Conservation (phyloP, 1,140 invertebrate genomes). For the Lepidotrigona ventralis region DNA sequence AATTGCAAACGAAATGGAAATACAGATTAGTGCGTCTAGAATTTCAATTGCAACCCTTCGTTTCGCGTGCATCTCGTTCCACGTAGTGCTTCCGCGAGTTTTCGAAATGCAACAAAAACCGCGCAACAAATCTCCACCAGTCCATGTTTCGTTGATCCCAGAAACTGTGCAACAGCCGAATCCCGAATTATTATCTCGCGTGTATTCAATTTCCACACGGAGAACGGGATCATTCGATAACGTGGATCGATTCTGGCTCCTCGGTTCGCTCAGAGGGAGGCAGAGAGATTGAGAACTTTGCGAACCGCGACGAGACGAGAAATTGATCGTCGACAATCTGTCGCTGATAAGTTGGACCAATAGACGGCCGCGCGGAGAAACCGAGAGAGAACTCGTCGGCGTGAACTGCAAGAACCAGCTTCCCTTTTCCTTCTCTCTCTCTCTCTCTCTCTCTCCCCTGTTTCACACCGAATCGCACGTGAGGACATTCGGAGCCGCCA, state of each 20-base stretch:
- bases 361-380: not conserved
- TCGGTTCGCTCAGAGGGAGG: not conserved
- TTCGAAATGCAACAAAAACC: not conserved
- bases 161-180: not conserved
- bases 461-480: not conserved
- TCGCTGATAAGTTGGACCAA: not conserved
- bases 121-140: no score
- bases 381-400: not conserved
- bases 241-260: no score
- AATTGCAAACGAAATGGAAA: not conserved
- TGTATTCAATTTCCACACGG: not conserved
- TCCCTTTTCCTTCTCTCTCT: not conserved
- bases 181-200: no score
- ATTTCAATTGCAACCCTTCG: not conserved
- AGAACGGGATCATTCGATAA: not conserved
- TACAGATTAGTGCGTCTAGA: not conserved
- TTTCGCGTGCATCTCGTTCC: not conserved
- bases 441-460: no score
- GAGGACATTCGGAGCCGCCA: constrained; percentile 24
- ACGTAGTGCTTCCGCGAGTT: not conserved
- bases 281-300: not conserved
- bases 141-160: not conserved
- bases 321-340: constrained; percentile 15
- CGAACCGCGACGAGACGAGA: not conserved
- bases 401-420: not conserved